A percentile compares a stretch with the other conserved stretches of the same genome.
Evolutionary conservation across 1,140 invertebrate species (phyloP).

Genomic region (Drosophila carrolli): DNA sequence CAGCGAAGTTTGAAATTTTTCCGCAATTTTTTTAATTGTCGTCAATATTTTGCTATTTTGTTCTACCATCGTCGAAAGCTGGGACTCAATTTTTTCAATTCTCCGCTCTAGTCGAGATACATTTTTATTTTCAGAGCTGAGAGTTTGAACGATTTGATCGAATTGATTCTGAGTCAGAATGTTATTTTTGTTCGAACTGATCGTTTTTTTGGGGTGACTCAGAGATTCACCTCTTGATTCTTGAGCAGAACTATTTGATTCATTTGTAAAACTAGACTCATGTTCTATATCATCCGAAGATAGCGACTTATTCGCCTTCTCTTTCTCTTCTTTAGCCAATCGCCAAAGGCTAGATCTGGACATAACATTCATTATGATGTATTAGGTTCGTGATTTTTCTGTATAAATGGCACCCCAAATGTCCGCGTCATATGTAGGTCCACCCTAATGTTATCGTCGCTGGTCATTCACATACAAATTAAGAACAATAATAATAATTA

Average conservation of each 20-base stretch:
- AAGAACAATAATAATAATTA: too few relatives aligned
- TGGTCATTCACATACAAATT: too few relatives aligned
- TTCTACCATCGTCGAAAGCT: neutral
- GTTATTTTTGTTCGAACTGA: neutral
- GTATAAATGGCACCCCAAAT: too few relatives aligned
- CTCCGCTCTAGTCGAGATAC: neutral
- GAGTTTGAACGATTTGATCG: neutral
- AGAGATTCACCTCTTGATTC: neutral
- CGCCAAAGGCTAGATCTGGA: conserved; percentile 11
- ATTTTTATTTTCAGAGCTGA: neutral
- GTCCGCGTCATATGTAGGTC: too few relatives aligned
- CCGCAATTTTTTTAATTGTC: neutral
- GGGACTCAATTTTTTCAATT: conserved; percentile 5
- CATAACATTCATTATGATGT: neutral
- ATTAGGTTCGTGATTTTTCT: too few relatives aligned
- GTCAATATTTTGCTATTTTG: conserved; percentile 3
- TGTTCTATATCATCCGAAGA: conserved; percentile 3
- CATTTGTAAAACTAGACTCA: neutral
- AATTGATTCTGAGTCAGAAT: conserved; percentile 1
- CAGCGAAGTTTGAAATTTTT: neutral
- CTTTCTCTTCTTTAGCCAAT: neutral
- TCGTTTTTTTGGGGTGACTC: neutral
- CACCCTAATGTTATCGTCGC: too few relatives aligned
- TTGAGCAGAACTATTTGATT: neutral
- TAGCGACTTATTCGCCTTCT: conserved; percentile 1